A percentile compares a stretch with the other conserved stretches of the same genome.
Conservation (phyloP, 2,888 invertebrate species). For the Agrochola lota region DNA sequence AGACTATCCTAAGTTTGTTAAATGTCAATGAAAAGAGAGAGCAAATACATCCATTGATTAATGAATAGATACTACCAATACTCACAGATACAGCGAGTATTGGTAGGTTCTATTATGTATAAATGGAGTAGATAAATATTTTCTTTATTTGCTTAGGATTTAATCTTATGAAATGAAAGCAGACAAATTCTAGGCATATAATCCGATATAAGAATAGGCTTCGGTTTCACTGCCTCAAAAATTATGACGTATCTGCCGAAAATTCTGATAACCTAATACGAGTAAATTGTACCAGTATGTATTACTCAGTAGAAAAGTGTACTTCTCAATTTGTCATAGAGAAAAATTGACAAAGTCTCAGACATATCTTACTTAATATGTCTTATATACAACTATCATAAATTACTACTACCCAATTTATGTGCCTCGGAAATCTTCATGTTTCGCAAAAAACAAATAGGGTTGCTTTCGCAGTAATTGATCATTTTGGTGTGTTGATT, state of each 20-base stretch:
- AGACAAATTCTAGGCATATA: not conserved
- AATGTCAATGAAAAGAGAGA: no score
- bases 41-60: no score
- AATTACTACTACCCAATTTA: not conserved
- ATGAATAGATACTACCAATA: no score
- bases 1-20: no score
- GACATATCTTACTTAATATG: not conserved
- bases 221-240: conserved; percentile 1
- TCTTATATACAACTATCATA: not conserved
- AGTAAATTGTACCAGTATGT: no score
- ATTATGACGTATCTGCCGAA: conserved; percentile 2
- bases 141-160: conserved; percentile 14
- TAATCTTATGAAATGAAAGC: not conserved
- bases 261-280: conserved; percentile 2
- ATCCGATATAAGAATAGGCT: not conserved
- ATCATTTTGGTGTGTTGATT: not conserved
- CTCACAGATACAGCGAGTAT: no score
- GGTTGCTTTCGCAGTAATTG: not conserved
- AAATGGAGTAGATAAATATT: not conserved
- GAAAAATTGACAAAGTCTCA: not conserved
- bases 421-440: not conserved
- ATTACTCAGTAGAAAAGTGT: not conserved
- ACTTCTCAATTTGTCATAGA: conserved; percentile 15
- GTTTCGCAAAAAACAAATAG: not conserved
- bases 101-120: not conserved